These are phyloP conservation scores for Rhinoderma darwinii DNA, from an alignment of 2,113 vertebrate genomes.

Conservation along the genomic window DNA sequence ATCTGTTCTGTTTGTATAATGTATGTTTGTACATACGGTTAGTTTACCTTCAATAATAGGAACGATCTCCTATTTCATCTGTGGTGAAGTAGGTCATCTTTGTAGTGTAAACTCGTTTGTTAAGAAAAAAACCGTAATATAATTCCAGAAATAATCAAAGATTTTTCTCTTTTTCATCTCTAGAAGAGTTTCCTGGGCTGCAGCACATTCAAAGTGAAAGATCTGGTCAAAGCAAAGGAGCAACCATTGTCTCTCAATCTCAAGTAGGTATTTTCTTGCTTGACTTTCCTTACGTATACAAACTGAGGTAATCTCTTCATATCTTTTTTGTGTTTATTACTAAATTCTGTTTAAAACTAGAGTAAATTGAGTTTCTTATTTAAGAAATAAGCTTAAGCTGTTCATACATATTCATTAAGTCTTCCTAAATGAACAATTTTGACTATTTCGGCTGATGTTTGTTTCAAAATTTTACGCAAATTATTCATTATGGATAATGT, in stretches of 20 bases:
- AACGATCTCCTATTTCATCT: not conserved
- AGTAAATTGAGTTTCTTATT: not conserved
- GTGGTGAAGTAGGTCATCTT: not conserved
- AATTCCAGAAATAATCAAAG: conserved; percentile 39
- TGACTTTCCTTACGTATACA: not conserved
- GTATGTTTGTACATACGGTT: not conserved
- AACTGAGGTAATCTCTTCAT: not conserved
- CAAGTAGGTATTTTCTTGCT: conserved; percentile 76
- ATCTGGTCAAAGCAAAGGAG: conserved; percentile 90
- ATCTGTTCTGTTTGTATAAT: not conserved
- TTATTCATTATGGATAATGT: no score
- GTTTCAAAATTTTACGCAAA: no score
- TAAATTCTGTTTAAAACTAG: not conserved
- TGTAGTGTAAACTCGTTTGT: not conserved
- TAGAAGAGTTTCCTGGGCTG: conserved; percentile 91
- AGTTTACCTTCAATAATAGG: not conserved
- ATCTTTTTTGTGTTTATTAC: not conserved
- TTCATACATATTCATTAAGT: no score
- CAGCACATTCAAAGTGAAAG: conserved; percentile 86
- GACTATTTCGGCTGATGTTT: no score
- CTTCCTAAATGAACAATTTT: no score
- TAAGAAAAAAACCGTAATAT: not conserved
- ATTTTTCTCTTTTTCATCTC: conserved; percentile 60
- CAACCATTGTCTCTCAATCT: conserved; percentile 87
- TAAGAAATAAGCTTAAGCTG: no score